A percentile compares a stretch with the other conserved stretches of the same genome.
These are phyloP conservation scores for Lampris incognitus DNA, from an alignment of 2,113 vertebrate genomes.

Conservation along the genomic window DNA sequence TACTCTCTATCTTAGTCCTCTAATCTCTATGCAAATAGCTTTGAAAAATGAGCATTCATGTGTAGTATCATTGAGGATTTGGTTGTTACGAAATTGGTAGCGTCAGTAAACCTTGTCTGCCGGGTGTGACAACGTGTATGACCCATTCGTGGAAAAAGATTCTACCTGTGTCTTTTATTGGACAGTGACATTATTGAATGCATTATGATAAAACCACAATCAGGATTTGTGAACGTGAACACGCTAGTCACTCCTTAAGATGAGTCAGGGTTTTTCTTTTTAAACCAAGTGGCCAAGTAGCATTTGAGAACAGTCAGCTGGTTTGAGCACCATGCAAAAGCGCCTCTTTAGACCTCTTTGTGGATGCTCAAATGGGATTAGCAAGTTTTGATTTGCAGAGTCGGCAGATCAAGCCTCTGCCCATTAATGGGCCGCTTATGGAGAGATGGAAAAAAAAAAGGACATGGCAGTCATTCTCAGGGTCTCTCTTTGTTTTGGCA, in stretches of 20 bases:
- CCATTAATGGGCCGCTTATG: slow-evolving; percentile 62
- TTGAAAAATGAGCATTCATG: too few species aligned
- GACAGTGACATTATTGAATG: background rate
- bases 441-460: slow-evolving; percentile 60
- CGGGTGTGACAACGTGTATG: too few species aligned
- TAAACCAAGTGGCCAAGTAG: background rate
- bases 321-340: background rate
- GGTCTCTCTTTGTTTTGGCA: slow-evolving; percentile 78
- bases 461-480: slow-evolving; percentile 69
- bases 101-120: background rate
- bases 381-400: slow-evolving; percentile 68
- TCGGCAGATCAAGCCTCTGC: slow-evolving; percentile 51
- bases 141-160: too few species aligned
- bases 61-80: too few species aligned
- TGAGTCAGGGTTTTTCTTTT: background rate
- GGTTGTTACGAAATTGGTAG: background rate
- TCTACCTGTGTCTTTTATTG: background rate
- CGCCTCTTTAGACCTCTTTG: slow-evolving; percentile 17
- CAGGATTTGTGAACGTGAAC: slow-evolving; percentile 6
- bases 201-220: background rate
- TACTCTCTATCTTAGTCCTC: too few species aligned
- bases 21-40: too few species aligned
- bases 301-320: slow-evolving; percentile 16
- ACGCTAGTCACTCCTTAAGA: background rate
- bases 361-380: slow-evolving; percentile 63